Conservation (phyloP, 2,888 invertebrate genomes). For the Petrolisthes cinctipes region DNA sequence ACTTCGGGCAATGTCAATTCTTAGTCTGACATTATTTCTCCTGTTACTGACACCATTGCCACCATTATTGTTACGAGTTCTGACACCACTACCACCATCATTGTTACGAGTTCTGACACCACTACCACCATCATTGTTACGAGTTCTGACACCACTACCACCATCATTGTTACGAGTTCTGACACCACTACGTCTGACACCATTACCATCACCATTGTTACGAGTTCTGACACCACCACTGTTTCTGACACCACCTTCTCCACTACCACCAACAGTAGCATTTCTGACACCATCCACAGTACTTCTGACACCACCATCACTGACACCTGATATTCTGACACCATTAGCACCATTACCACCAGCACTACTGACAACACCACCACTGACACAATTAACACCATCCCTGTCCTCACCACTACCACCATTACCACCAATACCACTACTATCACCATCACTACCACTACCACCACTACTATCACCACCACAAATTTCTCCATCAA, state of each 20-base stretch:
- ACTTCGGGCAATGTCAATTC: no score
- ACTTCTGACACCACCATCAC: neutral
- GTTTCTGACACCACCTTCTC: conserved; percentile 9
- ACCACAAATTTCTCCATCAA: neutral
- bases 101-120: neutral
- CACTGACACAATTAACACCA: neutral
- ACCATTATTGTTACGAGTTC: no score
- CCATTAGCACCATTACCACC: no score
- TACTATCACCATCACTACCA: neutral
- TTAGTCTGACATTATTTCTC: no score
- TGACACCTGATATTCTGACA: no score
- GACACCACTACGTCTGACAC: neutral
- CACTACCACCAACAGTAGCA: neutral
- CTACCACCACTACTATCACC: neutral
- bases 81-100: neutral
- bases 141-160: neutral
- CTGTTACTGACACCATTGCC: no score
- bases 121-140: neutral
- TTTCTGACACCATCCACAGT: neutral
- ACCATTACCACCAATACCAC: conserved; percentile 8
- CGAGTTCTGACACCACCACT: no score
- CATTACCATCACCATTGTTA: no score
- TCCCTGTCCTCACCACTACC: neutral
- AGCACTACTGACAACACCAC: neutral
- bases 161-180: neutral